Percentiles rank a stretch among this genome's conserved stretches.
These are phyloP conservation scores for Malurus melanocephalus DNA, from an alignment of 2,113 vertebrate species.

Conservation along the genomic window DNA sequence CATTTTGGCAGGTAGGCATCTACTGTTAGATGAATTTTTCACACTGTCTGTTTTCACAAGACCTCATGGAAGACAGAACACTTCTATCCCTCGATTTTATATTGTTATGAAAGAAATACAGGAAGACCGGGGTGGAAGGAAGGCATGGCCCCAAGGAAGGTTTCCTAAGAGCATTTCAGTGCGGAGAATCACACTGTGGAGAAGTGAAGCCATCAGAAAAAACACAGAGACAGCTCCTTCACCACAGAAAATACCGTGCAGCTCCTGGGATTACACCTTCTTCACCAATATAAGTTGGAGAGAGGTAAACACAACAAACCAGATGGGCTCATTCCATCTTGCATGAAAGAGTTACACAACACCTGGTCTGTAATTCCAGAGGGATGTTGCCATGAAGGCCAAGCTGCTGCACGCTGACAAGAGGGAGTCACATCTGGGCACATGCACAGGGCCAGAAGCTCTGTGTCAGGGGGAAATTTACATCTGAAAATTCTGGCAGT, in stretches of 20 bases:
- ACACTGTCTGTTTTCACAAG: neutral
- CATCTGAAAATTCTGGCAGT: neutral
- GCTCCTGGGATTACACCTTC: neutral
- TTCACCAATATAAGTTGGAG: neutral
- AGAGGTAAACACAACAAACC: neutral
- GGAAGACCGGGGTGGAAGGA: neutral
- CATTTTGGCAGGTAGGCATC: neutral
- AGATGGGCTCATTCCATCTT: neutral
- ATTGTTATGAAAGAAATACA: neutral
- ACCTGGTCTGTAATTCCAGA: neutral
- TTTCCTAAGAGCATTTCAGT: neutral
- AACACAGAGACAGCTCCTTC: neutral
- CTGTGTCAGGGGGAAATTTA: neutral
- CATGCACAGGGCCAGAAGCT: neutral
- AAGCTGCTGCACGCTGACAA: neutral
- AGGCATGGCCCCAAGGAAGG: neutral
- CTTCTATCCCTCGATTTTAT: neutral
- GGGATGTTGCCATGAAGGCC: rapidly evolving
- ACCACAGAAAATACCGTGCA: neutral
- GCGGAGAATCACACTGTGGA: rapidly evolving
- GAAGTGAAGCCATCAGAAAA: neutral
- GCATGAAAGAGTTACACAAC: neutral
- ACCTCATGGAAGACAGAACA: neutral
- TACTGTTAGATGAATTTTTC: neutral
- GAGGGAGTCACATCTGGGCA: neutral